phyloP scores from a whole-genome alignment of 2,888 invertebrate species.

The Agrochola lychnidis region DNA sequence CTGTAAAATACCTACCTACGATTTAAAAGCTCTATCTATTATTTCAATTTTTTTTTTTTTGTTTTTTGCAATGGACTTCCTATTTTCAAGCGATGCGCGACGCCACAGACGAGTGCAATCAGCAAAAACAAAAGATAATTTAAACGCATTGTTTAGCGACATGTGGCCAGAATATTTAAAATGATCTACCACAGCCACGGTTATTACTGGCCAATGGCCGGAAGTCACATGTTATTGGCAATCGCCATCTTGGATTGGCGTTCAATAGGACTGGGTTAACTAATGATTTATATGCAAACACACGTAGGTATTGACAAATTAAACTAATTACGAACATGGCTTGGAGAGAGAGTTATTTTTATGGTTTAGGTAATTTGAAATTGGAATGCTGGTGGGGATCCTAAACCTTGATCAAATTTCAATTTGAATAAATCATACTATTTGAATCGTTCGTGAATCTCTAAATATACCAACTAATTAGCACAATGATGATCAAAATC shows the following conservation, averaged over 20 bases:
- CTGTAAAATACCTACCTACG: no score
- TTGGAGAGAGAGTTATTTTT: slow-evolving; percentile 3
- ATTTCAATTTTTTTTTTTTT: background rate
- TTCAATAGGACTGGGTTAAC: slow-evolving; percentile 42
- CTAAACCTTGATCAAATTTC: background rate
- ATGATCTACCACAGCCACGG: slow-evolving; percentile 57
- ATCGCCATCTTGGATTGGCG: slow-evolving; percentile 44
- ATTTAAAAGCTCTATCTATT: background rate
- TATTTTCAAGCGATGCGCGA: slow-evolving; percentile 14
- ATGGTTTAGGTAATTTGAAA: background rate
- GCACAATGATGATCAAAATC: background rate
- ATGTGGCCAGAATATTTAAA: slow-evolving; percentile 71
- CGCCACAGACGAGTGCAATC: slow-evolving; percentile 43
- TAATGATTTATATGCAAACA: slow-evolving; percentile 50
- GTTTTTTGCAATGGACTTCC: background rate
- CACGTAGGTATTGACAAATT: slow-evolving; percentile 15
- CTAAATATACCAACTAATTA: slow-evolving; percentile 4
- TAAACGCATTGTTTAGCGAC: slow-evolving; percentile 69
- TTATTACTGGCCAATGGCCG: slow-evolving; percentile 52
- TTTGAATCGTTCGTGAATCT: background rate
- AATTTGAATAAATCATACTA: background rate
- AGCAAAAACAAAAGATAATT: slow-evolving; percentile 50
- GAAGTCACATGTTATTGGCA: slow-evolving; percentile 62
- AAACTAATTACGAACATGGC: slow-evolving; percentile 12
- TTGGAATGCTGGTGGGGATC: background rate